Evolutionary conservation across 1,140 invertebrate species (phyloP), one percentile per base, ranked within the genome.

Genomic region (Parapsyche elsis): DNA sequence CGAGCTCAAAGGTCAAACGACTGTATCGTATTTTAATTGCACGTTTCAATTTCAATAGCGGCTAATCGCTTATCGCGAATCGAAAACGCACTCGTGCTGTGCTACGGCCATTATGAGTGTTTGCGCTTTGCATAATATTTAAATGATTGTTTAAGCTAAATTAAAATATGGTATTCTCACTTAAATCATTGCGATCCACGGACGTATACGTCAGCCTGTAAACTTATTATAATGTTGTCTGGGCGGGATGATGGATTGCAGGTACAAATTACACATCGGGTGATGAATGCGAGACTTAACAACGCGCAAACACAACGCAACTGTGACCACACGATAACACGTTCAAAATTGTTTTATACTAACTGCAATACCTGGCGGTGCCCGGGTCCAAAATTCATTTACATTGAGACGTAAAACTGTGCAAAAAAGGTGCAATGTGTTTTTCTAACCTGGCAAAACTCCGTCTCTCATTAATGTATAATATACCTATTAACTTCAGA

Each of bases 261-360:
- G 64, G 67, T 80, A 82, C 79, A 82, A 82, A 82, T 82, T 82
- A 82, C 81, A 82, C 81, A 80, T 64, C 76, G 59, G 49, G 71
- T 82, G 81, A 82, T 82, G 79, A 77, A 82, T 82, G 78, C 57
- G 30, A 59, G 44, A 21, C 38, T 64, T 71, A 67, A 79, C 78
- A 75, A 57, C 73, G 45, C 45, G 57, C 78, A 26, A 26, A 77
- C 57, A 57, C 16, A 45, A 61, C 10, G 2, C 46, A 23, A 23
- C 73, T 19, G 24, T 67, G 61, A 26, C 49, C 49, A 53, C 16
- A 53, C 49, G 2, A 14, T 53, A 1, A 7, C 30, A 38, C 30
- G 2, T 38, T 38, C 30, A 38, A 38, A 38, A 4, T 38, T 38
- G 30, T 38, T 38, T 38, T 38, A 38, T 7, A 38, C n/a, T n/a